A percentile compares a stretch with the other conserved stretches of the same genome.
phyloP scores from a whole-genome alignment of 2,113 vertebrate species.

The Dasypus novemcinctus region DNA sequence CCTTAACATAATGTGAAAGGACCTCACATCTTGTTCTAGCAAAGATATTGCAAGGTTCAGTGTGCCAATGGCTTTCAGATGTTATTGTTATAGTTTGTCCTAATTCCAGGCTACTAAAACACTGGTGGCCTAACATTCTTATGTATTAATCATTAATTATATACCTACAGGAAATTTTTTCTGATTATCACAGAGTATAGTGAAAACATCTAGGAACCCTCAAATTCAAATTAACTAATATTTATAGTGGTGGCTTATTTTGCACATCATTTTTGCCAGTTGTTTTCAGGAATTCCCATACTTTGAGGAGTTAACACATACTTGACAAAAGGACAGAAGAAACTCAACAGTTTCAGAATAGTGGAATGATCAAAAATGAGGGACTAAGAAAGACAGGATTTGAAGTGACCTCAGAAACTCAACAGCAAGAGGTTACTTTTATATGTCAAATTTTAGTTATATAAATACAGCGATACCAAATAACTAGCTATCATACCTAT shows the following conservation, averaged over 20 bases:
- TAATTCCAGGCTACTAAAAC: background rate
- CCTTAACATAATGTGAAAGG: background rate
- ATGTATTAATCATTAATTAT: background rate
- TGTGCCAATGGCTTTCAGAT: background rate
- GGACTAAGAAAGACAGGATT: background rate
- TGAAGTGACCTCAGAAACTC: background rate
- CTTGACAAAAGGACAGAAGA: background rate
- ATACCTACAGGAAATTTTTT: background rate
- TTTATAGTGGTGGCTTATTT: background rate
- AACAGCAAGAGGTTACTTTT: background rate
- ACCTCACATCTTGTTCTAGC: background rate
- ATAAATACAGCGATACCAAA: background rate
- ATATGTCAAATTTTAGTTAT: background rate
- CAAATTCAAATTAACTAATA: background rate
- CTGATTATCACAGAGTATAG: background rate
- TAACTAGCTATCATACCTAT: background rate
- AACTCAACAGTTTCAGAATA: background rate
- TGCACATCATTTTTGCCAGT: background rate
- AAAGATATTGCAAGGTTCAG: background rate
- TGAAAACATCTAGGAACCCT: background rate
- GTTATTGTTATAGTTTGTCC: background rate
- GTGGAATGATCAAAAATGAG: background rate
- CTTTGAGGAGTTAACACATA: background rate
- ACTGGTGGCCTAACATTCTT: background rate
- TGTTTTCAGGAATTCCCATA: background rate